Evolutionary conservation across 30 jellyfish, hydroid and myxozoan species (phyloP).

Genomic region (Chrysaora quinquecirrha): DNA sequence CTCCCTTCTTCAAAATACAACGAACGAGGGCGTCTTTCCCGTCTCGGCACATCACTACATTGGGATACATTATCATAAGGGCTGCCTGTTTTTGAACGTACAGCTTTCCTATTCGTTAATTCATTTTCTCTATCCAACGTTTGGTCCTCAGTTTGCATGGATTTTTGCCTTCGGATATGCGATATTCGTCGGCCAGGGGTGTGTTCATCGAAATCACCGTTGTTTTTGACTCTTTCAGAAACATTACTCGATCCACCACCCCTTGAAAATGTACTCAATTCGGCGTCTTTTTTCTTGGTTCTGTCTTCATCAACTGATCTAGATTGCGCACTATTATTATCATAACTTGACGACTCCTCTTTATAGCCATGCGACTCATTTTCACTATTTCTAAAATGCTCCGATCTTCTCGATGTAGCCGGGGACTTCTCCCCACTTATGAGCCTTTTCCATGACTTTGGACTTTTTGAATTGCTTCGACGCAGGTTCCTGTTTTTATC

Average conservation of each 20-base stretch:
- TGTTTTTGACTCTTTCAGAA: conserved; percentile 22
- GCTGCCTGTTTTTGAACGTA: background rate
- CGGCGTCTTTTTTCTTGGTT: background rate
- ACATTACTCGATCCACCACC: conserved; percentile 41
- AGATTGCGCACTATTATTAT: background rate
- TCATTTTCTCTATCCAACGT: conserved; percentile 26
- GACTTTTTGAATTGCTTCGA: conserved; percentile 40
- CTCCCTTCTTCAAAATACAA: background rate
- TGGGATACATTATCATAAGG: background rate
- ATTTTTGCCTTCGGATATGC: background rate
- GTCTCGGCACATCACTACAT: background rate
- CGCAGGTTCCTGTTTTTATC: conserved; percentile 49
- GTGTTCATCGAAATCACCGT: background rate
- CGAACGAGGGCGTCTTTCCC: background rate
- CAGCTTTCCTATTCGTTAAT: background rate
- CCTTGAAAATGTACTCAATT: conserved; percentile 22
- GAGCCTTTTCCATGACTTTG: conserved; percentile 51
- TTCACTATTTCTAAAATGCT: background rate
- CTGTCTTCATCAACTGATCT: background rate
- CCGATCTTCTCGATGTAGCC: background rate
- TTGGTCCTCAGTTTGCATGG: conserved; percentile 3
- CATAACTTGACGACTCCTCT: background rate
- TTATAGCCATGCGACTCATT: conserved; percentile 33
- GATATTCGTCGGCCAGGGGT: conserved; percentile 3
- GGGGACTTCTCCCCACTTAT: conserved; percentile 45